Conservation (phyloP, 2,113 vertebrate genomes). For the Nestor notabilis region DNA sequence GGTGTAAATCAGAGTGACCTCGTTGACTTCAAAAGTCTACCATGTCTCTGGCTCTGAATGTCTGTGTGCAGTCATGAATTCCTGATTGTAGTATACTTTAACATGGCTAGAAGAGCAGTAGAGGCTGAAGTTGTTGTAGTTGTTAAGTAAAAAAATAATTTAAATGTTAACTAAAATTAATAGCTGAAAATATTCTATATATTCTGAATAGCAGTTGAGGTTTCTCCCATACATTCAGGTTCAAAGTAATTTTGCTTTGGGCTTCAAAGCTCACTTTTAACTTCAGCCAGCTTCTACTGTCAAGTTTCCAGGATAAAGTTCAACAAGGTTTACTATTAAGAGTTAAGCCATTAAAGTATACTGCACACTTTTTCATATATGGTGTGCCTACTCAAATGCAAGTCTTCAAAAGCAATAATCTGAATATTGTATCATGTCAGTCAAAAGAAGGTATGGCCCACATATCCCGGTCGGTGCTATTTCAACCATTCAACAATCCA, state of each 20-base stretch:
- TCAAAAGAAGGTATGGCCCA: background rate
- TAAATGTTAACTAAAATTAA: background rate
- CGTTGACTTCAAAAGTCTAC: constrained; percentile 7
- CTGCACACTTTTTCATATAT: background rate
- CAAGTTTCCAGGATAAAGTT: constrained; percentile 32
- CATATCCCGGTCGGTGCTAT: background rate
- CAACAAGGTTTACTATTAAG: background rate
- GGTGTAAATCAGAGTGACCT: constrained; percentile 34
- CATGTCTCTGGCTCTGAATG: background rate
- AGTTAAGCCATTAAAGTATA: background rate
- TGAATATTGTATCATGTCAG: background rate
- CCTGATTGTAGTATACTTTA: background rate
- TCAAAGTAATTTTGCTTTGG: constrained; percentile 44
- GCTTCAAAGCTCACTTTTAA: constrained; percentile 45
- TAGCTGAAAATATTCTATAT: background rate
- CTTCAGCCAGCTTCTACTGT: constrained; percentile 30
- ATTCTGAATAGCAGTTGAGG: constrained; percentile 13
- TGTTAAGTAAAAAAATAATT: background rate
- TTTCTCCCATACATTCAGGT: background rate
- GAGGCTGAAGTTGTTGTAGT: background rate
- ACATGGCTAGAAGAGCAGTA: background rate
- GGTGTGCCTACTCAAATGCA: background rate
- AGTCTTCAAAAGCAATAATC: background rate
- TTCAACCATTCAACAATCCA: background rate
- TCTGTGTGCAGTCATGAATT: background rate